Conservation (phyloP, 2,797 vertebrate genomes). For the Epinephelus malabaricus region DNA sequence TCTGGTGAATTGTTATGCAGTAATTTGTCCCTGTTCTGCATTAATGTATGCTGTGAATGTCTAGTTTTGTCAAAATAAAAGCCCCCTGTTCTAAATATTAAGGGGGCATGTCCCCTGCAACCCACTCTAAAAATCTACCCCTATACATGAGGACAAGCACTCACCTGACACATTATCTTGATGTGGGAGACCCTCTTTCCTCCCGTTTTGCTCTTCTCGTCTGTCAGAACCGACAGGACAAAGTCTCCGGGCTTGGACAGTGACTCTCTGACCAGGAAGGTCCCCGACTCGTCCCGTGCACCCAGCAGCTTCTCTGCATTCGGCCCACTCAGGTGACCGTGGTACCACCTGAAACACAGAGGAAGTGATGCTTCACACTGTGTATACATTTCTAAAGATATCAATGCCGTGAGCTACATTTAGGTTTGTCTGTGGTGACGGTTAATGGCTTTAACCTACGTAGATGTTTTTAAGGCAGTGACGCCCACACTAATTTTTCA, state of each 20-base stretch:
- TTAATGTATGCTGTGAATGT: no score
- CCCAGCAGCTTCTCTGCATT: slow-evolving; percentile 93
- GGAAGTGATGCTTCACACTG: background rate
- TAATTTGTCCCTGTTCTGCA: no score
- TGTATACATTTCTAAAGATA: background rate
- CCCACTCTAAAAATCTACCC: no score
- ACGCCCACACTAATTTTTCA: no score
- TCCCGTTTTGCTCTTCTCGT: slow-evolving; percentile 84
- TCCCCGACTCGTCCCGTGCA: slow-evolving; percentile 89
- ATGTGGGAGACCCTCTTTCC: slow-evolving; percentile 92
- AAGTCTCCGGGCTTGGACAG: slow-evolving; percentile 97
- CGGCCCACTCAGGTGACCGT: slow-evolving; percentile 93
- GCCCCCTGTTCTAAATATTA: no score
- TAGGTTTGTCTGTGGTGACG: background rate
- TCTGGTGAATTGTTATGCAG: no score
- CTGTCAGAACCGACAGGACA: slow-evolving; percentile 92
- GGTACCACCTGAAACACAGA: slow-evolving; percentile 91
- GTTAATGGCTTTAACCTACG: background rate
- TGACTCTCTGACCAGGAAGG: slow-evolving; percentile 96
- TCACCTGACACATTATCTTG: slow-evolving; percentile 95
- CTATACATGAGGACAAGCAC: slow-evolving; percentile 25
- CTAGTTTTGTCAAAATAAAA: no score
- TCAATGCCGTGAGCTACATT: background rate
- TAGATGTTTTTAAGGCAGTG: no score
- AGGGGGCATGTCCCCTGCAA: no score